Percentiles rank a stretch among this genome's conserved stretches.
phyloP scores from a whole-genome alignment of 2,888 invertebrate genomes.

The Nephrotoma guestfalica region DNA sequence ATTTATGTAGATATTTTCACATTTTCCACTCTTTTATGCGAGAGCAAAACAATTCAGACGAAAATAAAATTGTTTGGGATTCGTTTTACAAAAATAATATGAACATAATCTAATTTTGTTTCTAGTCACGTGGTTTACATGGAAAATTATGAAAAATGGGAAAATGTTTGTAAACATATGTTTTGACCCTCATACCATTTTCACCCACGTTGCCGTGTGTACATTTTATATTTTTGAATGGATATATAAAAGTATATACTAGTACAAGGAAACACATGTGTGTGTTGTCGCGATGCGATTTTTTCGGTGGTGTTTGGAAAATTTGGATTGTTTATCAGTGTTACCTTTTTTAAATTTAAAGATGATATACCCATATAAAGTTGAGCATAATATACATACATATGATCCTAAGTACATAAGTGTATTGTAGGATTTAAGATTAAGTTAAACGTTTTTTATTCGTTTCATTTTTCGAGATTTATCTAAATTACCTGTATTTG shows the following conservation, averaged over 20 bases:
- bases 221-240: neutral
- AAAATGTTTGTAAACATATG: neutral
- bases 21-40: neutral
- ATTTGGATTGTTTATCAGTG: neutral
- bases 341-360: neutral
- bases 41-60: neutral
- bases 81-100: neutral
- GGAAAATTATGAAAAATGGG: neutral
- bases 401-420: no score
- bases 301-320: neutral
- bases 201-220: neutral
- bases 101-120: neutral
- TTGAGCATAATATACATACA: neutral
- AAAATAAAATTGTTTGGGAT: neutral
- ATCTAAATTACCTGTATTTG: no score
- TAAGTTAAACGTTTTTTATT: no score
- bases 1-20: neutral
- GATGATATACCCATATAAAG: neutral
- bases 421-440: no score
- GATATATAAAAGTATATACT: neutral
- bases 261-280: neutral
- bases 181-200: neutral
- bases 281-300: neutral
- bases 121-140: neutral
- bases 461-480: no score